Evolutionary conservation across 2,888 invertebrate genomes (phyloP).

Genomic region (Linnaemya vulpina): DNA sequence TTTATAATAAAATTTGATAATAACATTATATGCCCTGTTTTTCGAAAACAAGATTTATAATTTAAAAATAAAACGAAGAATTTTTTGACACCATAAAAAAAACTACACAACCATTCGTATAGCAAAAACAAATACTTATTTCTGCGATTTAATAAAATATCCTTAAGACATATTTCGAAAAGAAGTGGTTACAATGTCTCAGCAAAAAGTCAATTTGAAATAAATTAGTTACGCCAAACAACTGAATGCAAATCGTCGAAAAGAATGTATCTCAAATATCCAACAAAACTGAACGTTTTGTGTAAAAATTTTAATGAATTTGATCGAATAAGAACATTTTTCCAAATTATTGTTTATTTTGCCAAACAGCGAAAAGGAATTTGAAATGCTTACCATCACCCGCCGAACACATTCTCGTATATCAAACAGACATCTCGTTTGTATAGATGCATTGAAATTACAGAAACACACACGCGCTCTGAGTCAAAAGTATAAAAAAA

Average conservation of each 20-base stretch:
- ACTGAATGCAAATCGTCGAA: slow-evolving; percentile 39
- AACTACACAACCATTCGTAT: slow-evolving; percentile 9
- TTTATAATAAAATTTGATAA: too few relatives aligned
- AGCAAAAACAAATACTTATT: background rate
- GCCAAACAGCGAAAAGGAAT: slow-evolving; percentile 1
- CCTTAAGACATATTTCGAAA: slow-evolving; percentile 13
- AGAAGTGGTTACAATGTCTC: background rate
- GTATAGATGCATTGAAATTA: slow-evolving; percentile 8
- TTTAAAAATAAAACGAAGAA: background rate
- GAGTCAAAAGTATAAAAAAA: too few relatives aligned
- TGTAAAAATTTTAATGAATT: too few relatives aligned
- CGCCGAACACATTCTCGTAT: background rate
- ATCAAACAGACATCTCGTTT: background rate
- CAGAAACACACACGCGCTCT: background rate
- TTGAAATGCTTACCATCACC: background rate
- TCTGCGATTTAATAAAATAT: too few relatives aligned
- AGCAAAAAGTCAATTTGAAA: slow-evolving; percentile 9
- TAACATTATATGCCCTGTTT: too few relatives aligned
- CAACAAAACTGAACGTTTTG: background rate
- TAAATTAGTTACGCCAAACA: slow-evolving; percentile 16
- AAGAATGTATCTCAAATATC: slow-evolving; percentile 36
- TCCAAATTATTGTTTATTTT: slow-evolving; percentile 42
- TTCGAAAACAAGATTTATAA: too few relatives aligned
- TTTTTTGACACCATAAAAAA: background rate
- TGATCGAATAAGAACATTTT: slow-evolving; percentile 1